Evolutionary conservation across 2,888 invertebrate species (phyloP), one percentile per base, ranked within the genome.

Genomic region (Trilocha varians): DNA sequence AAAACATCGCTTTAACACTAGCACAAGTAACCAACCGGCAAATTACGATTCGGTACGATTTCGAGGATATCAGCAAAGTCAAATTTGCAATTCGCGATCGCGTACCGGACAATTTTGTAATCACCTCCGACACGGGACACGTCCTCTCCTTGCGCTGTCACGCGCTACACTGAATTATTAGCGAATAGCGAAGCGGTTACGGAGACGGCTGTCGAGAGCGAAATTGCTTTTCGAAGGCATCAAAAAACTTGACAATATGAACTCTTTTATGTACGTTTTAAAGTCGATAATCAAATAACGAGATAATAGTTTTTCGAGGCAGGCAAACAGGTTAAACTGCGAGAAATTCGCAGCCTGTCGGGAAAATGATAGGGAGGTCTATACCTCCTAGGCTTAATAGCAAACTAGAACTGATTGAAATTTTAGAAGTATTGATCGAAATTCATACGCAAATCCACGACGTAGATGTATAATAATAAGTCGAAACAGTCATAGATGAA

Each of bases 141-240:
- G 72, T 65, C 68, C 60, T 50, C 44, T 52, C 49, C 49, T 59
- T 56, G 64, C 73, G 73, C 71, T 62, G 70, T 72, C 78, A 73
- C 74, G 77, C 79, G 79, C 69, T 62, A 49, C 65, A 83, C 83
- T 83, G 73, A 79, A 76, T 79, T 74, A 78, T 76, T 74, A 63
- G 66, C 35, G 47, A 55, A 11, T 36, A 34, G 34, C 36, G 55
- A 64, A 53, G 61, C 65, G 54, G 64, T 58, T 61, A 69, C 67
- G 55, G 25, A 25, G 25, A 68, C 65, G 65, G 60, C 69, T 60
- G 70, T 69, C 52, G 76, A 79, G 78, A 80, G 78, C 79, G 80
- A 80, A 83, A 80, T 80, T 77, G 65, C 65, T 72, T 78, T 78
- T 65, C 60, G 66, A 72, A 65, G 25, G 6, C 11, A 25, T 66